Evolutionary conservation across 2,888 invertebrate species (phyloP).

Genomic region (Arenicola marina): DNA sequence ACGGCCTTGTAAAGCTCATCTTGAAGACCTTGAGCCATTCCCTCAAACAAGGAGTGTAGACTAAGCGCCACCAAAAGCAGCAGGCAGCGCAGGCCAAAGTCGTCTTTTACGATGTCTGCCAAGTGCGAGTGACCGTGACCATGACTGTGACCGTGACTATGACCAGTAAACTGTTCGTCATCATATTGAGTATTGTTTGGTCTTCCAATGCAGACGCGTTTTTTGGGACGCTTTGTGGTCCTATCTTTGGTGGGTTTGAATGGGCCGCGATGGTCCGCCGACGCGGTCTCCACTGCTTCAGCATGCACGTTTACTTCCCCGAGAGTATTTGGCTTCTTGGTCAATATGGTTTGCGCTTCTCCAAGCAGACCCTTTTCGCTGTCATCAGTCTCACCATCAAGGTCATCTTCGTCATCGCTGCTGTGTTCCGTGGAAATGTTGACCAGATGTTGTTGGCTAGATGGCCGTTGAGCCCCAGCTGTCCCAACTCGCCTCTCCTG

Average conservation of each 20-base stretch:
- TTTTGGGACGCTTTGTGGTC: too few relatives aligned
- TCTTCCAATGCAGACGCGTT: too few relatives aligned
- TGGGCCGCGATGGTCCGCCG: background rate
- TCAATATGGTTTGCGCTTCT: background rate
- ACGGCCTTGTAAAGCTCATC: conserved; percentile 37
- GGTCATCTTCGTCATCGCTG: conserved; percentile 10
- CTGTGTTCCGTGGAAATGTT: background rate
- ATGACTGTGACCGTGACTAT: conserved; percentile 1
- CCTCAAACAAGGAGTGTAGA: conserved; percentile 58
- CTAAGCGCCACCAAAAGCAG: conserved; percentile 54
- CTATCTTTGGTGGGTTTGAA: too few relatives aligned
- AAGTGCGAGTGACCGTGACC: conserved; percentile 34
- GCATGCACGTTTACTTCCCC: too few relatives aligned
- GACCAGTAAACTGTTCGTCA: background rate
- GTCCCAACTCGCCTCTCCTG: background rate
- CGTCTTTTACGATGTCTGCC: conserved; percentile 15
- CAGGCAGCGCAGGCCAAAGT: conserved; percentile 39
- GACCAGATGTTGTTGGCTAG: too few relatives aligned
- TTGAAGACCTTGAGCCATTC: conserved; percentile 57
- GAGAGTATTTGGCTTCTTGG: too few relatives aligned
- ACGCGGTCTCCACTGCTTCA: too few relatives aligned
- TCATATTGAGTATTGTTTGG: too few relatives aligned
- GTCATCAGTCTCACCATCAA: conserved; percentile 7
- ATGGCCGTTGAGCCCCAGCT: background rate
- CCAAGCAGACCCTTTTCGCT: background rate